These are phyloP conservation scores for Hippopotamus amphibius DNA, from an alignment of 2,113 vertebrate species.

Conservation along the genomic window DNA sequence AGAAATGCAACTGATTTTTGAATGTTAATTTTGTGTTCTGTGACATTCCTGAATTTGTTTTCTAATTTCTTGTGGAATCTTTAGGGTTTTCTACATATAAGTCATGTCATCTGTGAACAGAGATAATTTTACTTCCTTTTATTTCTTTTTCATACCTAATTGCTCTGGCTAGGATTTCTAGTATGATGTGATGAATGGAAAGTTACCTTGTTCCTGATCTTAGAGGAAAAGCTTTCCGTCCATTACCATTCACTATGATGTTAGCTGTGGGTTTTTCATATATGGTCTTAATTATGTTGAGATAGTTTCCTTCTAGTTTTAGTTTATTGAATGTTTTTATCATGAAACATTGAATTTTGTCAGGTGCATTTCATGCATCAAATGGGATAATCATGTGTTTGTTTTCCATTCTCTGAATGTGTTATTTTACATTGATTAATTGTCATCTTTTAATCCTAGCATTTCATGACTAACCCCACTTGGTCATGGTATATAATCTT, in stretches of 20 bases:
- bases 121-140: background rate
- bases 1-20: background rate
- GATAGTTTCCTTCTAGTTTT: background rate
- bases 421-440: background rate
- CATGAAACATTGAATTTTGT: constrained; percentile 45
- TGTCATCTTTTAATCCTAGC: constrained; percentile 29
- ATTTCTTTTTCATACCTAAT: background rate
- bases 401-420: background rate
- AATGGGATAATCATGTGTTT: background rate
- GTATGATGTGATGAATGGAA: background rate
- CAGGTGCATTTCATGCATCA: background rate
- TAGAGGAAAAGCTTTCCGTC: background rate
- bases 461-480: background rate
- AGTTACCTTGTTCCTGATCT: background rate
- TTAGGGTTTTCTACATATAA: background rate
- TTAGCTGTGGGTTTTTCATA: background rate
- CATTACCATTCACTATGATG: background rate
- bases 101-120: background rate
- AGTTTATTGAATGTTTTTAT: background rate
- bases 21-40: background rate
- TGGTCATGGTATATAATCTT: background rate
- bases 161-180: background rate
- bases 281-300: background rate
- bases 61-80: background rate
- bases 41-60: background rate